phyloP scores from a whole-genome alignment of 2,113 vertebrate species.

The Semicossyphus pulcher region DNA sequence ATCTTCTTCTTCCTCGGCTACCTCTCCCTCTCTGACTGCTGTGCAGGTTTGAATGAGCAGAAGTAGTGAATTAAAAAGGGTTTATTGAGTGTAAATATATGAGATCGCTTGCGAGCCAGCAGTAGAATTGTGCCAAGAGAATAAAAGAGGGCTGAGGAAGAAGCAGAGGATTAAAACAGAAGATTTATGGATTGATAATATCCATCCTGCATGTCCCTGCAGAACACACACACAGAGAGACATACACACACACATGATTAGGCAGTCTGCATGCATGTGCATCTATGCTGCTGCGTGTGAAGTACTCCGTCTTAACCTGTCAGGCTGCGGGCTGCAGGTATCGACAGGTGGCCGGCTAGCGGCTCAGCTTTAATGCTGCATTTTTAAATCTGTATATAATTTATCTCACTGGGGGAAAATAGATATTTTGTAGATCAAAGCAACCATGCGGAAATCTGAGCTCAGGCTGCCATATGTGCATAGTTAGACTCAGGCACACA shows the following conservation, averaged over 20 bases:
- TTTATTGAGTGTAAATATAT: constrained; percentile 28
- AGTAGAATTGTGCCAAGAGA: constrained; percentile 8
- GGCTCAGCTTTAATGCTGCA: constrained; percentile 12
- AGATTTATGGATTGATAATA: constrained; percentile 40
- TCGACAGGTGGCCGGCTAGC: constrained; percentile 37
- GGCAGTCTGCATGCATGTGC: constrained; percentile 4
- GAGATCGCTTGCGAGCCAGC: constrained; percentile 15
- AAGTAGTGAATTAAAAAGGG: constrained; percentile 12
- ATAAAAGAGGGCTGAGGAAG: constrained; percentile 15
- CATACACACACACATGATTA: neutral
- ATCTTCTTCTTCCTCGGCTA: constrained; percentile 15
- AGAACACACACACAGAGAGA: constrained; percentile 18
- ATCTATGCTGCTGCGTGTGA: constrained; percentile 34
- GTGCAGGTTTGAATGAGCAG: constrained; percentile 26
- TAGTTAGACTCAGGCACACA: constrained; percentile 7
- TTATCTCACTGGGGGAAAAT: neutral
- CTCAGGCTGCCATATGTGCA: constrained; percentile 33
- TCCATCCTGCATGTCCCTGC: constrained; percentile 44
- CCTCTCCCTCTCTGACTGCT: constrained; percentile 11
- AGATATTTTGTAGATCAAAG: constrained; percentile 27
- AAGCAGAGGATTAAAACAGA: constrained; percentile 4
- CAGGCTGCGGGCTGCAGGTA: constrained; percentile 58
- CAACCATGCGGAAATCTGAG: constrained; percentile 25
- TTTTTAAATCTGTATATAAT: constrained; percentile 28
- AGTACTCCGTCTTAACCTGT: constrained; percentile 57